Base-by-base conservation (phyloP, 2,113 vertebrate species). In the Pseudorhombus dupliciocellatus region DNA sequence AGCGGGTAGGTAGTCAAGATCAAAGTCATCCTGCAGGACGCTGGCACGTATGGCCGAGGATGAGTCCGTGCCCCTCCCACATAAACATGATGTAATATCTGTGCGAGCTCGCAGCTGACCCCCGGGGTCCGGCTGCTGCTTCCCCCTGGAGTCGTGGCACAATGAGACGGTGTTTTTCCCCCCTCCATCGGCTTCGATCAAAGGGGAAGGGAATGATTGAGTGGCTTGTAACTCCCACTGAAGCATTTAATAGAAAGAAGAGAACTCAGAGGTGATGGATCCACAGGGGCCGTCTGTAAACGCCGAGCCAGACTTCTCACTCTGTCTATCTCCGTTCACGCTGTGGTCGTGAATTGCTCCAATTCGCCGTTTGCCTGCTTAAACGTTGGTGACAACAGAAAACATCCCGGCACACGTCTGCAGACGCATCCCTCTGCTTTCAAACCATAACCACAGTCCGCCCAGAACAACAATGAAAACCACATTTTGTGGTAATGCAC, bases 31-130 rank as follows among this genome's bases (percentile, higher is more conserved):
- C 22, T 58, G 37, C 54, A 58, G 70, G 84, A 79, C 62, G 26
- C 30, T 37, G 51, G 74, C 51, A 67, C 84, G 48, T 66, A 15
- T 79, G 80, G 66, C 51, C 14, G 2, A 20, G 58, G 70, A 71
- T 16, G 54, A 66, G 65, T 9, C 26, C 10, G 51, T 4, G 21
- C 53, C 51, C 69, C 58, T 25, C 55, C 62, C 11, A 11, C n/a
- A 73, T 66, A 80, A 83, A 81, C 79, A 79, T 68, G 84, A 83
- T 87, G 71, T 87, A 80, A 88, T 81, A 84, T 75, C 80, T 63
- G 56, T 8, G 76, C 60, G 79, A 80, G 64, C 52, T 40, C 1
- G 34, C 66, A 26, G 64, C 44, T 72, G 66, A 80, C 80, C 73
- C 65, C 75, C 20, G 2, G 66, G 70, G 52, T 48, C 34, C 55